Evolutionary conservation across 1,140 invertebrate species (phyloP).

Genomic region (Adoxophyes honmai): DNA sequence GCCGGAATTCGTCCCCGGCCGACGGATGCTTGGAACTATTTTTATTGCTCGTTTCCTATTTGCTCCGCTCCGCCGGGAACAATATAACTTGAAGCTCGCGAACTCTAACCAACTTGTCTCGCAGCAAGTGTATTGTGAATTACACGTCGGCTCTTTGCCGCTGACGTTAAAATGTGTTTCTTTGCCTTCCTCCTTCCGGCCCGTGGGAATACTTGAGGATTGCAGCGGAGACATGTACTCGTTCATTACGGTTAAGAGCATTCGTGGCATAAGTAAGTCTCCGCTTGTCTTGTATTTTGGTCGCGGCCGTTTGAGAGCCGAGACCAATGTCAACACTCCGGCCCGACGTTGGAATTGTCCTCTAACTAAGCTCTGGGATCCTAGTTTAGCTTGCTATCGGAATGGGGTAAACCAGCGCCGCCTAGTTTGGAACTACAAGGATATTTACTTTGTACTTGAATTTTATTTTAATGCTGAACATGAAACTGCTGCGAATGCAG

Average conservation of each 20-base stretch:
- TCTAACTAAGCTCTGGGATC: slow-evolving; percentile 1
- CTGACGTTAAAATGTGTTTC: slow-evolving; percentile 28
- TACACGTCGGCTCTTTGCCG: slow-evolving; percentile 49
- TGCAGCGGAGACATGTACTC: slow-evolving; percentile 11
- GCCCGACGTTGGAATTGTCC: background rate
- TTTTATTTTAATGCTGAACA: slow-evolving; percentile 11
- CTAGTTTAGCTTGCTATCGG: slow-evolving; percentile 6
- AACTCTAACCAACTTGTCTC: slow-evolving; percentile 56
- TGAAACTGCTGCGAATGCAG: slow-evolving; percentile 10
- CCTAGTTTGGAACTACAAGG: slow-evolving; percentile 12
- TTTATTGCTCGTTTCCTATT: slow-evolving; percentile 74
- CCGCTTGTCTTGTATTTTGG: slow-evolving; percentile 5
- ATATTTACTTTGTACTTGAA: slow-evolving; percentile 7
- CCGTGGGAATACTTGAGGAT: slow-evolving; percentile 30
- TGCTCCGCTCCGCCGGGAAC: slow-evolving; percentile 53
- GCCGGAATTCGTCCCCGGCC: slow-evolving; percentile 63
- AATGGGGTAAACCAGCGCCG: slow-evolving; percentile 2
- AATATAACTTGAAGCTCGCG: slow-evolving; percentile 57
- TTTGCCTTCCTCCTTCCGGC: slow-evolving; percentile 26
- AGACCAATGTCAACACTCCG: slow-evolving; percentile 12
- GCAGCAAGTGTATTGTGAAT: slow-evolving; percentile 61
- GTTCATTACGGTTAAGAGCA: slow-evolving; percentile 14
- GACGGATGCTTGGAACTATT: slow-evolving; percentile 66
- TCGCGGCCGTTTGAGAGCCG: background rate
- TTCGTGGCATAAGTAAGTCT: slow-evolving; percentile 10